These are phyloP conservation scores for Eretmocerus hayati DNA, from an alignment of 2,888 invertebrate genomes.

Conservation along the genomic window DNA sequence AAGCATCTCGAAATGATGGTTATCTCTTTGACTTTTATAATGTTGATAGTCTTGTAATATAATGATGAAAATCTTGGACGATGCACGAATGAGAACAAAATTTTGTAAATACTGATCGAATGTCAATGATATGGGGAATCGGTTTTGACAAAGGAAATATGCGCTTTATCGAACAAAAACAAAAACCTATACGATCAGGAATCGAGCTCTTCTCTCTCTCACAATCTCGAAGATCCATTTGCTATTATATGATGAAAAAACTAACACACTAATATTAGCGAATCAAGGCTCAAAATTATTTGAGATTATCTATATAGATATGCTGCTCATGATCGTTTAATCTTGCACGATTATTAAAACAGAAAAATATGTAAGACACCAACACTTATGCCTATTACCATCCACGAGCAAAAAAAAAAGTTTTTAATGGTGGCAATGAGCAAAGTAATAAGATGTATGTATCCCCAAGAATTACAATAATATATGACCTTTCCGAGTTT, in stretches of 20 bases:
- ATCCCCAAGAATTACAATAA: not conserved
- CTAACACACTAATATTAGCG: no score
- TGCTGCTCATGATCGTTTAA: not conserved
- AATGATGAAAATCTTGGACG: slow-evolving; percentile 6
- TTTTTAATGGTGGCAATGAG: slow-evolving; percentile 9
- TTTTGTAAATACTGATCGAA: slow-evolving; percentile 19
- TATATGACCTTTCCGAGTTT: slow-evolving; percentile 10
- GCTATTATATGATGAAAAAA: not conserved
- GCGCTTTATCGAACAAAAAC: slow-evolving; percentile 11
- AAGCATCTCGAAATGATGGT: slow-evolving; percentile 8
- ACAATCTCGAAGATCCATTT: slow-evolving; percentile 20
- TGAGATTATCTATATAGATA: no score
- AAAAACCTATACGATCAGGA: slow-evolving; percentile 7
- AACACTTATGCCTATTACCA: slow-evolving; percentile 3
- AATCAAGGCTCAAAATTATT: no score
- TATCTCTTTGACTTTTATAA: slow-evolving; percentile 16
- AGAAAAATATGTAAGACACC: not conserved
- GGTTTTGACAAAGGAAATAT: slow-evolving; percentile 8
- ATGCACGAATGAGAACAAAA: slow-evolving; percentile 15
- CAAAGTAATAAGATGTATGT: slow-evolving; percentile 3
- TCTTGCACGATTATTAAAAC: not conserved
- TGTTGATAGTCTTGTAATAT: slow-evolving; percentile 19
- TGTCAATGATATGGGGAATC: slow-evolving; percentile 9
- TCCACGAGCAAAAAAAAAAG: slow-evolving; percentile 14
- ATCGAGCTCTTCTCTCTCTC: slow-evolving; percentile 23